Conservation (phyloP, 2,797 vertebrate genomes). For the Pangasius sanitwongsei region DNA sequence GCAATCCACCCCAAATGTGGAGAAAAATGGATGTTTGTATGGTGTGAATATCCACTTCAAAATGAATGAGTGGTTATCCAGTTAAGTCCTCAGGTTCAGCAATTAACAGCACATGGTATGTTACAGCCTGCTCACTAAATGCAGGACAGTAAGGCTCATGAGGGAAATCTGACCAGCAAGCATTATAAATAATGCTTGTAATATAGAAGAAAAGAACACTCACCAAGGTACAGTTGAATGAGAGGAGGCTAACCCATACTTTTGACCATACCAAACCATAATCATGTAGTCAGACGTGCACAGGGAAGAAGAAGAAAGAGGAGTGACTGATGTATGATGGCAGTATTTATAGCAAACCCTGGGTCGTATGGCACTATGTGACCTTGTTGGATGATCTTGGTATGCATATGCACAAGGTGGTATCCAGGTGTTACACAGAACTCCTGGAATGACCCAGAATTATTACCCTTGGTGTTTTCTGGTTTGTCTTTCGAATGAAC, state of each 20-base stretch:
- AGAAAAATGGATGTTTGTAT: not conserved
- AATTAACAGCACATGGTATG: not conserved
- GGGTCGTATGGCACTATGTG: not conserved
- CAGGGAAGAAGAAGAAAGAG: no score
- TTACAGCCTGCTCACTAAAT: not conserved
- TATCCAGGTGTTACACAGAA: conserved; percentile 1
- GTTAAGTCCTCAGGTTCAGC: not conserved
- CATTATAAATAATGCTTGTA: not conserved
- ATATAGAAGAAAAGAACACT: not conserved
- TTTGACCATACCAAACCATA: not conserved
- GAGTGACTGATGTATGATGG: not conserved
- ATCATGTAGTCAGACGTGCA: not conserved
- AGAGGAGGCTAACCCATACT: not conserved
- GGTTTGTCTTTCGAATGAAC: not conserved
- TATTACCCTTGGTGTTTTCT: not conserved
- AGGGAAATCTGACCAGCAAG: not conserved
- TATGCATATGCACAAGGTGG: not conserved
- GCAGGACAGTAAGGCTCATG: not conserved
- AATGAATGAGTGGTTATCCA: not conserved
- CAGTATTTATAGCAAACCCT: not conserved
- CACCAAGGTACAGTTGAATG: not conserved
- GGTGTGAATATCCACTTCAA: not conserved
- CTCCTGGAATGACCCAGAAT: not conserved
- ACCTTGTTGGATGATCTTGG: not conserved
- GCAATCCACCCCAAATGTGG: not conserved